Base-by-base conservation (phyloP, 2,113 vertebrate species). In the Anoplopoma fimbria region DNA sequence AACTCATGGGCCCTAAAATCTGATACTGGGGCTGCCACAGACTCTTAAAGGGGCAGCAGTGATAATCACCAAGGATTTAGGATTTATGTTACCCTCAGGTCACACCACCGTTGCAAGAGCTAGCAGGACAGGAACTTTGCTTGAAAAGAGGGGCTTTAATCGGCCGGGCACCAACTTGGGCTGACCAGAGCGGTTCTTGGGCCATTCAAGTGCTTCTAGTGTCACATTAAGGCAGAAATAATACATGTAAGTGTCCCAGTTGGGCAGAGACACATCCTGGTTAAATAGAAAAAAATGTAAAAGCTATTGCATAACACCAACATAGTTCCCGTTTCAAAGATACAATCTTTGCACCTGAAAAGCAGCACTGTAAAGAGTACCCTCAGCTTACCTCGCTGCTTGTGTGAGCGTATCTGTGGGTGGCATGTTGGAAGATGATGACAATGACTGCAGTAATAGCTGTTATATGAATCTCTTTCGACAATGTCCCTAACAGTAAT, bases 381-480 rank as follows among this genome's bases (percentile, higher is more conserved):
- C 64, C 53, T 71, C 33, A 68, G 71, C 34, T 53, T 73, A 49
- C 25, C 10, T n/a, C 23, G 53, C 63, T 77, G 33, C 40, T 65
- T 76, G 77, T 77, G 67, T 79, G 81, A 87, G 60, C 69, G 31
- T 57, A 79, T 82, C 65, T 86, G 86, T 92, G 89, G 88, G 91
- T 93, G 92, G 89, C 83, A 77, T 73, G 67, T 63, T 91, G 75
- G 65, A 69, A 76, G 69, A 78, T 87, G 79, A 88, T 80, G 49
- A 87, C 83, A 81, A 79, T 85, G 77, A 86, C 51, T 51, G 70
- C 45, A 53, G n/a, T 87, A 85, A 87, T 83, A 65, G 82, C 82
- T 92, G 81, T 82, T 92, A 62, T 88, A 76, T 77, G 47, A 70
- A 29, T 78, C 49, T 84, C 36, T 85, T 84, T 63, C 77, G 63